Evolutionary conservation across 2,888 invertebrate species (phyloP).

Genomic region (Heliconius ethilla): DNA sequence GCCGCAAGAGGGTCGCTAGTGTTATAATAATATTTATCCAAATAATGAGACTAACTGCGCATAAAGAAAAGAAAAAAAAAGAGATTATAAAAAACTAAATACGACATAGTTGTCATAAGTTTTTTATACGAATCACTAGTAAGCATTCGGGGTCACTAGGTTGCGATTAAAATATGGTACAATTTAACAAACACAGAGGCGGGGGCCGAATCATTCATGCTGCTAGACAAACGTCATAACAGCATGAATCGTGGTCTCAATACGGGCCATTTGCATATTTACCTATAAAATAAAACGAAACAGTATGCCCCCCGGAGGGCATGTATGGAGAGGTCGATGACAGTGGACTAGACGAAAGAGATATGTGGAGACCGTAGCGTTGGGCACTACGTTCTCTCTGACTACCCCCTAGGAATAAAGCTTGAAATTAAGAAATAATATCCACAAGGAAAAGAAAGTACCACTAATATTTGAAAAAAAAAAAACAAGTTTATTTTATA

Average conservation of each 20-base stretch:
- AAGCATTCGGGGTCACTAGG: constrained; percentile 50
- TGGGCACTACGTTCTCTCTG: too few relatives aligned
- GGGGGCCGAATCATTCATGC: constrained; percentile 52
- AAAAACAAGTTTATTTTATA: not conserved
- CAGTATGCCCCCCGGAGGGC: too few relatives aligned
- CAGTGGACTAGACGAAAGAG: too few relatives aligned
- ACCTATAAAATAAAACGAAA: constrained; percentile 25
- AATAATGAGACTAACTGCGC: not conserved
- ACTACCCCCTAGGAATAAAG: too few relatives aligned
- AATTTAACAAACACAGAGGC: constrained; percentile 48
- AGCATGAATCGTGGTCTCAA: constrained; percentile 30
- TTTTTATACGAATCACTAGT: not conserved
- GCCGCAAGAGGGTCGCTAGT: too few relatives aligned
- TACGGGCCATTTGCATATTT: constrained; percentile 32
- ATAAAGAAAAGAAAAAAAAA: not conserved
- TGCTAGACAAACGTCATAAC: constrained; percentile 34
- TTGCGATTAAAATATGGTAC: constrained; percentile 46
- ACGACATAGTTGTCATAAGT: not conserved
- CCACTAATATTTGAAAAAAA: constrained; percentile 23
- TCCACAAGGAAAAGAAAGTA: constrained; percentile 11
- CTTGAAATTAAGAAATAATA: not conserved
- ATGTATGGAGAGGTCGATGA: too few relatives aligned
- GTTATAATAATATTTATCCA: not conserved
- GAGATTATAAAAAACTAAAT: too few relatives aligned
- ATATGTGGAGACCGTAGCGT: too few relatives aligned